Base-by-base conservation (phyloP, 2,888 invertebrate genomes). In the Melanophora roralis region DNA sequence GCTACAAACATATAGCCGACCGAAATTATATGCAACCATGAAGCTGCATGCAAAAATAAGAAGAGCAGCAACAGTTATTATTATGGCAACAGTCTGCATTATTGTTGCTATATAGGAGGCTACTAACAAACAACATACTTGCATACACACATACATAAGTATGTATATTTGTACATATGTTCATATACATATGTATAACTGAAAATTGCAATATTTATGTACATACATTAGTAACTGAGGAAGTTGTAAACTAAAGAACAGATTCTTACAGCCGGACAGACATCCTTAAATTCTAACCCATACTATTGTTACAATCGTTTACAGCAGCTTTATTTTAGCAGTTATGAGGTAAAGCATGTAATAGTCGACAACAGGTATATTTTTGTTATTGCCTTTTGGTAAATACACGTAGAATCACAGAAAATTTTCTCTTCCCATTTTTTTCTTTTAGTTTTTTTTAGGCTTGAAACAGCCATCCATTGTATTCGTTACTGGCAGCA, bases 21-120 rank as follows among this genome's bases (percentile, higher is more conserved):
- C 9, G 16, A 14, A 51, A 23, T 0, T 14, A 0, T 53, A 5
- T 21, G 19, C n/a, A 27, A 4, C 6, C n/a, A 7, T 38, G 32
- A 59, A 60, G 27, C 23, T 67, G 47, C 47, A 65, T 43, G 47
- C 43, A 23, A 34, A 34, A 68, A 67, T 65, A 36, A 11, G 5
- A 11, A 36, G 14, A 55, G 43, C 62, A 59, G 38, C 68, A 69
- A 68, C 78, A 74, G 65, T 69, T 74, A 51, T 74, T 78, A 68
- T 55, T 71, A 53, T 55, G 59, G 59, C 38, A 78, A 67, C 72
- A 60, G 38, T 27, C 23, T 65, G 59, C 38, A 27, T 16, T 21
- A 34, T 45, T 64, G 23, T 71, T 55, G 60, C 49, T 71, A 79
- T 74, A 71, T 69, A 72, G 67, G 47, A 51, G 64, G 40, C 14